Evolutionary conservation across 2,888 invertebrate species (phyloP).

Genomic region (Patella ulyssiponensis): DNA sequence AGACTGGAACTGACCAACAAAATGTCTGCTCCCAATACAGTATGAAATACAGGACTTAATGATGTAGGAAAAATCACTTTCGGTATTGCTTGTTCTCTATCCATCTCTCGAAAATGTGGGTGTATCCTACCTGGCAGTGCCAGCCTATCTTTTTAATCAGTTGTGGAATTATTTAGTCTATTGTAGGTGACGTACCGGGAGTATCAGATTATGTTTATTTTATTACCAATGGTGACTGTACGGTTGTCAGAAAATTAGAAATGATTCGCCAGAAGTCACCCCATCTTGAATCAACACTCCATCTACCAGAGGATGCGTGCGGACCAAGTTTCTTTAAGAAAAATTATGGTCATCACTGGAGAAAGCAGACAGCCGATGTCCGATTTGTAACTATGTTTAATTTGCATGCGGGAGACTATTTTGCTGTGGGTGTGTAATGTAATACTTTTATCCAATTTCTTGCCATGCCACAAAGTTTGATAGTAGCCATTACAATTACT

Average conservation of each 20-base stretch:
- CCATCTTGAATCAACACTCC: conserved; percentile 39
- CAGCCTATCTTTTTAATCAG: too few relatives aligned
- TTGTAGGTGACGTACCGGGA: conserved; percentile 38
- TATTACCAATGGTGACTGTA: conserved; percentile 46
- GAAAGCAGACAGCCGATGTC: conserved; percentile 35
- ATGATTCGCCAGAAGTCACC: conserved; percentile 47
- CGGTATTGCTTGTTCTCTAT: too few relatives aligned
- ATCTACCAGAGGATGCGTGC: conserved; percentile 32
- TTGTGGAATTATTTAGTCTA: conserved; percentile 36
- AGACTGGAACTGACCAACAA: too few relatives aligned
- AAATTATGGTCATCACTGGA: conserved; percentile 33
- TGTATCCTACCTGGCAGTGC: too few relatives aligned
- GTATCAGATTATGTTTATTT: conserved; percentile 47
- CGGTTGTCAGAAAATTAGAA: conserved; percentile 44
- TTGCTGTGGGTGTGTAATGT: conserved; percentile 46
- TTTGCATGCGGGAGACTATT: conserved; percentile 46
- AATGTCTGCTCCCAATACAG: too few relatives aligned
- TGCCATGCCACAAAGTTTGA: too few relatives aligned
- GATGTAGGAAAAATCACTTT: too few relatives aligned
- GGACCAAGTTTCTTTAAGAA: conserved; percentile 40
- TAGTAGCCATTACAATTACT: too few relatives aligned
- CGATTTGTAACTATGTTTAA: conserved; percentile 46
- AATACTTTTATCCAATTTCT: too few relatives aligned
- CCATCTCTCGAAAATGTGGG: too few relatives aligned
- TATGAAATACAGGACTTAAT: too few relatives aligned